Evolutionary conservation across 2,888 invertebrate genomes (phyloP).

Genomic region (Drosophila colorata): DNA sequence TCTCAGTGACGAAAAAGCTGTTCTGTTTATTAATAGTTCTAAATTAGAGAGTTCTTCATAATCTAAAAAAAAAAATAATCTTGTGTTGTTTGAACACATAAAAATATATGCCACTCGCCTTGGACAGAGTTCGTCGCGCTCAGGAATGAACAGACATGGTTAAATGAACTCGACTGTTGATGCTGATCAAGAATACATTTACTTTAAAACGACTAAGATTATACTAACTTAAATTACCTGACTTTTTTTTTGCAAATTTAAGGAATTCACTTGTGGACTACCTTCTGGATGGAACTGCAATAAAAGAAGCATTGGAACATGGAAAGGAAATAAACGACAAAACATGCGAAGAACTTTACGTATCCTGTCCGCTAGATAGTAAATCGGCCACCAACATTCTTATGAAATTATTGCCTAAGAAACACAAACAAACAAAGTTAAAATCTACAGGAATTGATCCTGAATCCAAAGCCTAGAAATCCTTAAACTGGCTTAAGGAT

Average conservation of each 20-base stretch:
- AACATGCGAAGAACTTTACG: slow-evolving; percentile 87
- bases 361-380: slow-evolving; percentile 89
- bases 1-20: background rate
- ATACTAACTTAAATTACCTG: too few species aligned
- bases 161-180: too few species aligned
- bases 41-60: background rate
- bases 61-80: background rate
- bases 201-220: background rate
- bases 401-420: slow-evolving; percentile 88
- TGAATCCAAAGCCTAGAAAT: slow-evolving; percentile 31
- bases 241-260: background rate
- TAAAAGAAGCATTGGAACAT: slow-evolving; percentile 89
- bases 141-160: background rate
- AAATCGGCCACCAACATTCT: slow-evolving; percentile 89
- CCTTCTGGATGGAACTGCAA: slow-evolving; percentile 90
- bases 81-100: background rate
- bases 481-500: background rate
- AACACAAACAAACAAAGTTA: slow-evolving; percentile 40
- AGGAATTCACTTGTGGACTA: slow-evolving; percentile 90
- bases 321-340: slow-evolving; percentile 86
- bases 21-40: background rate
- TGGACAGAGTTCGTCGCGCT: background rate
- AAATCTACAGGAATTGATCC: slow-evolving; percentile 32
- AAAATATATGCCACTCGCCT: background rate
- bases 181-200: background rate